Evolutionary conservation across 2,113 vertebrate species (phyloP), one percentile per base, ranked within the genome.

Genomic region (Falcunculus frontatus): DNA sequence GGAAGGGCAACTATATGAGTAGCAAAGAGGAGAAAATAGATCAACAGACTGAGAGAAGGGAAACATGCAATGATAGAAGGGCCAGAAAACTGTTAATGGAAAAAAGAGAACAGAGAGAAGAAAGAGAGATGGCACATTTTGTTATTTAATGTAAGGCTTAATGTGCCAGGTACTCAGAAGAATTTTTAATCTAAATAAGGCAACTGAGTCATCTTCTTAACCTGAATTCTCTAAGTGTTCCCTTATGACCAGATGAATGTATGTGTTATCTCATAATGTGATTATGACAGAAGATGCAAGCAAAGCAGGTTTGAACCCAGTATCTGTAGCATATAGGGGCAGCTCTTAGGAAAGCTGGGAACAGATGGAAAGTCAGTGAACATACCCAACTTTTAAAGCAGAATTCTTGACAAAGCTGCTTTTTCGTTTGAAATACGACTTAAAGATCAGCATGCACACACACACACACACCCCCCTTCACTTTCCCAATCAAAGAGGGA

Each of bases 171-270:
- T 82, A 72, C 29, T 73, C 44, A 33, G 74, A 94, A 93, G 22
- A 89, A 60, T 76, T 79, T 84, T 89, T 60, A 55, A 35, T 46
- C 74, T 82, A 93, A 94, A 77, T 92, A 77, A 84, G 60, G 47
- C 64, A 89, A 74, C 39, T 37, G 72, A 87, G 33, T 89, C 74
- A 92, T 88, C 84, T 77, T 87, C 77, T 94, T 88, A 86, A 86
- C 68, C 56, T 64, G 60, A 59, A 84, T 93, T 85, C 87, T 92
- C 35, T 86, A 86, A 95, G 59, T 1, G 0, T 90, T 91, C n/a
- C 41, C 47, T 86, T 93, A 56, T 9, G 13, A 68, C 59, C 70
- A 90, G 80, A 83, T 57, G n/a, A 69, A 95, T 62, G n/a, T 73
- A 68, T 53, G 8, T 80, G 56, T 86, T 72, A n/a, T 90, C 63